A percentile compares a stretch with the other conserved stretches of the same genome.
Evolutionary conservation across 2,113 vertebrate genomes (phyloP).

Genomic region (Corvus hawaiiensis): DNA sequence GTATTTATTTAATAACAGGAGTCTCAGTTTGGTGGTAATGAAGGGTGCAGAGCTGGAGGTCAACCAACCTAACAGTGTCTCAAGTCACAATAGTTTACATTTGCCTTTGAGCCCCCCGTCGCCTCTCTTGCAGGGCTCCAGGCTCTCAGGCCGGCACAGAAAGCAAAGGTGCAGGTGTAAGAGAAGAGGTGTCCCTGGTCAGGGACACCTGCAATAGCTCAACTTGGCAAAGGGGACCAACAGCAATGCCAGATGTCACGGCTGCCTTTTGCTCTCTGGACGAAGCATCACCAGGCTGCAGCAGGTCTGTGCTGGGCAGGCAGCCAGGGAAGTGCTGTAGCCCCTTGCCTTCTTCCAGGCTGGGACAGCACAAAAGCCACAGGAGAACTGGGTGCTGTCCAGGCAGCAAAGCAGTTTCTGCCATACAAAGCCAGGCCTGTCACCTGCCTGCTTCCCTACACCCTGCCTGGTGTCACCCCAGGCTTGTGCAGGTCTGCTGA

Average conservation of each 20-base stretch:
- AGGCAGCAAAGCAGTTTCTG: not conserved
- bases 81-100: not conserved
- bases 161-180: not conserved
- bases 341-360: not conserved
- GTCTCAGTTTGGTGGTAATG: not conserved
- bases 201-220: not conserved
- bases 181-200: not conserved
- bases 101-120: not conserved
- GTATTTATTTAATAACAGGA: not conserved
- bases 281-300: not conserved
- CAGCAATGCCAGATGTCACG: not conserved
- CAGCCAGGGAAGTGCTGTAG: rapidly evolving
- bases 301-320: rapidly evolving
- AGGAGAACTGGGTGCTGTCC: not conserved
- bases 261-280: not conserved
- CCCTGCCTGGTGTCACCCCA: not conserved
- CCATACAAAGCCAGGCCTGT: not conserved
- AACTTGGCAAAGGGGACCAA: not conserved
- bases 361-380: not conserved
- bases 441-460: not conserved
- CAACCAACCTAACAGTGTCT: not conserved
- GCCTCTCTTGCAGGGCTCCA: not conserved
- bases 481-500: not conserved
- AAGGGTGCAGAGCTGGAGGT: not conserved
- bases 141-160: not conserved